Evolutionary conservation across 1,140 invertebrate genomes (phyloP), one percentile per base, ranked within the genome.

Genomic region (Lordiphosa stackelbergi): DNA sequence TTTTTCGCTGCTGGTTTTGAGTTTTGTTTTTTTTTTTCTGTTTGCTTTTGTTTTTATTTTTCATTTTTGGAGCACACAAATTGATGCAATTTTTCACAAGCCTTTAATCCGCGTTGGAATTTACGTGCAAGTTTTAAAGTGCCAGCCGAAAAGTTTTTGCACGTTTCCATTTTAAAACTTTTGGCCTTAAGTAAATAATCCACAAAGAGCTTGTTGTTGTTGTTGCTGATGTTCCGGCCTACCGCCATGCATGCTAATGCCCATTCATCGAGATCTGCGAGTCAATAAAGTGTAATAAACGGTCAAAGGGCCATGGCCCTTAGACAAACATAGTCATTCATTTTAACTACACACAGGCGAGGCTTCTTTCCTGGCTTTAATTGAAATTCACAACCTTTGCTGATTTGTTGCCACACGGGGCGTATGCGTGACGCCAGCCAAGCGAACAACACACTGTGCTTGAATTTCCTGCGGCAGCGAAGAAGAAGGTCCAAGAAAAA

Each of bases 101-200:
- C 36, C 73, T 60, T 57, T 79, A 79, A 79, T 81, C 70, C 61
- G 41, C 61, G 41, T 66, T 66, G 61, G 53, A 73, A 65, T 69
- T 74, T 78, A 63, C 54, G 66, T 79, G 54, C 41, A 42, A 70
- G 53, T 59, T 79, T 78, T 63, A 77, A 75, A 72, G 57, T 47
- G 40, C 16, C 19, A 38, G 24, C 40, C 64, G 19, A 55, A 61
- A 72, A 72, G 46, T 61, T 58, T 24, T 31, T 37, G 65, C 73
- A 79, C 74, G 71, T 71, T 74, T 68, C 71, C 71, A 63, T 74
- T 81, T 71, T 73, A 68, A 66, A 74, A 70, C 61, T 79, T 81
- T 79, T 81, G 37, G 58, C 54, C 73, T 42, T 54, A 73, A 73
- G 73, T 71, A 75, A 77, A 77, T 78, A 77, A 77, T 71, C 64